These are phyloP conservation scores for Argyresthia goedartella DNA, from an alignment of 2,888 invertebrate genomes.

Conservation along the genomic window DNA sequence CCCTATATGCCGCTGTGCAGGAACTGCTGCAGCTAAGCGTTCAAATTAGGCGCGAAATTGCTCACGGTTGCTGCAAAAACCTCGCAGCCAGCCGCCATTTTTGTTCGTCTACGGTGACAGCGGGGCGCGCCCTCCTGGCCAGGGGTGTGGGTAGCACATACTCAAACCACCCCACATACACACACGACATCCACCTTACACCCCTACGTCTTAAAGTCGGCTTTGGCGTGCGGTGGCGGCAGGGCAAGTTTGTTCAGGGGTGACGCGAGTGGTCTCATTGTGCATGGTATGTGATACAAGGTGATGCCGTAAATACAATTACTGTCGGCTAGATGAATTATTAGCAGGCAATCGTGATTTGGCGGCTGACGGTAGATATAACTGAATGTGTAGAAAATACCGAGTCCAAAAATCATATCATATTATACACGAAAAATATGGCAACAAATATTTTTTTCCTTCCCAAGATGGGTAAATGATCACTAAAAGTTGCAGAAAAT, in stretches of 20 bases:
- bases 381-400: no score
- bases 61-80: constrained; percentile 61
- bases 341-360: no score
- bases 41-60: constrained; percentile 63
- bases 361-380: no score
- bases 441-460: no score
- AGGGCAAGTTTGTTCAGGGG: neutral
- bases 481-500: no score
- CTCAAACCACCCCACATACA: neutral
- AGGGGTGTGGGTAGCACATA: neutral
- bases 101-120: constrained; percentile 61
- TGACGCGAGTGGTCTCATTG: neutral
- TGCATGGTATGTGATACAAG: constrained; percentile 1
- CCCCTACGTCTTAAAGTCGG: no score
- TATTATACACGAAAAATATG: no score
- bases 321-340: neutral
- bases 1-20: no score
- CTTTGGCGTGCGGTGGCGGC: no score
- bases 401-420: no score
- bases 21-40: constrained; percentile 20
- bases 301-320: neutral
- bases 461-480: no score
- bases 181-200: no score
- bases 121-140: constrained; percentile 49
- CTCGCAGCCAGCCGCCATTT: constrained; percentile 65